phyloP scores from a whole-genome alignment of 30 jellyfish, hydroid and myxozoan genomes.

The Pelagia noctiluca region DNA sequence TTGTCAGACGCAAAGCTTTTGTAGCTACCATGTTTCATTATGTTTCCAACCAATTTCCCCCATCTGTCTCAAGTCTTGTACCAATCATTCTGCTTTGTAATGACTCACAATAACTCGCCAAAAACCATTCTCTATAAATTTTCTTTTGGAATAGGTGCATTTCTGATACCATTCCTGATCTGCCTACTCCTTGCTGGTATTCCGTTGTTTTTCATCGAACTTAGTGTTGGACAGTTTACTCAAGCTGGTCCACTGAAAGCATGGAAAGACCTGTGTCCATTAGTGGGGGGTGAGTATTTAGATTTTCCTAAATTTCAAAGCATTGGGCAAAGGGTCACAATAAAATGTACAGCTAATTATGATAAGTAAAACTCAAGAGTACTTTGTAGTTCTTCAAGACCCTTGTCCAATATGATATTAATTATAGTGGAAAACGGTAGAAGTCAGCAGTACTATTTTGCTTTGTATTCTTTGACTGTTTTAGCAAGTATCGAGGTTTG shows the following conservation, averaged over 20 bases:
- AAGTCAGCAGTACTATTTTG: background rate
- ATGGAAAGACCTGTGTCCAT: slow-evolving; percentile 87
- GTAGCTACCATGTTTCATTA: background rate
- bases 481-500: too few relatives aligned
- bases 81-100: background rate
- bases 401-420: background rate
- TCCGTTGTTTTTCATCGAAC: slow-evolving; percentile 86
- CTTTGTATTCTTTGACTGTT: too few relatives aligned
- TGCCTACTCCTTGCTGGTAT: slow-evolving; percentile 75
- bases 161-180: background rate
- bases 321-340: background rate
- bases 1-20: too few relatives aligned
- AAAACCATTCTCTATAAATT: background rate
- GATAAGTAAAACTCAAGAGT: background rate
- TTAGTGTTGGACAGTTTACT: slow-evolving; percentile 88
- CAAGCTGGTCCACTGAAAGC: slow-evolving; percentile 93
- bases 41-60: background rate
- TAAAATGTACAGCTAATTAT: background rate
- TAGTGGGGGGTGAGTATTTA: slow-evolving; percentile 67
- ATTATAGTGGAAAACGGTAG: background rate
- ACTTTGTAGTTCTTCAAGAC: too few relatives aligned
- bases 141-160: background rate
- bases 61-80: background rate
- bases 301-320: background rate
- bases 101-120: background rate